Base-by-base conservation (phyloP, 2,113 vertebrate genomes). In the Trichechus manatus region DNA sequence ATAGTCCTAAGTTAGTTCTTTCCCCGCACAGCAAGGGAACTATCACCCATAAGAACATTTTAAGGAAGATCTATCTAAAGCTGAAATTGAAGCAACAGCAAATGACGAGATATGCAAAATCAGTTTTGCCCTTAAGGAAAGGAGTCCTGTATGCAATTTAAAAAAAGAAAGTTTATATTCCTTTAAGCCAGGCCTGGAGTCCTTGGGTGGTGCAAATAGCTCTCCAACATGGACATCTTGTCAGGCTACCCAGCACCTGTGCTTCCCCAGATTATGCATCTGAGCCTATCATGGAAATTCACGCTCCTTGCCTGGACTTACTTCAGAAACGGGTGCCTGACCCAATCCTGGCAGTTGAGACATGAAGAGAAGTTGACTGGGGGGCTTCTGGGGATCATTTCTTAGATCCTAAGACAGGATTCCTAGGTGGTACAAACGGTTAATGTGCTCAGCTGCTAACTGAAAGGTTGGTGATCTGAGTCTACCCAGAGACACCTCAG, bases 61-160 rank as follows among this genome's bases (percentile, higher is more conserved):
- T 81, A 77, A 72, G 44, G 44, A 77, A 79, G 44, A 36, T 33
- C 64, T 64, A 72, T 56, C 27, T 59, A 72, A 78, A 81, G 56
- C 5, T 50, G 22, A 92, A 89, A 70, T 36, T 25, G 74, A 88
- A 80, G 66, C 66, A 53, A 13, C 66, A 87, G 59, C 79, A 92
- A 85, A 87, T 50, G 63, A 63, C 70, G 47, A 80, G 53, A 80
- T 50, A 53, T 31, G 53, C 47, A 39, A 82, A 44, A 23, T 80
- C 70, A 23, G 27, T 42, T 89, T 86, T 70, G 31, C 75, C 70
- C 89, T 94, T 92, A 87, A 70, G 7, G 44, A 89, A 83, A 97
- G 61, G 59, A 74, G 29, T 93, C 79, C 9, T 39, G 31, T 70
- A n/a, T 42, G 22, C 39, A n/a, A 75, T 42, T 42, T 5, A 11